A percentile compares a stretch with the other conserved stretches of the same genome.
These are phyloP conservation scores for Falco concolor DNA, from an alignment of 2,797 vertebrate genomes.

Conservation along the genomic window DNA sequence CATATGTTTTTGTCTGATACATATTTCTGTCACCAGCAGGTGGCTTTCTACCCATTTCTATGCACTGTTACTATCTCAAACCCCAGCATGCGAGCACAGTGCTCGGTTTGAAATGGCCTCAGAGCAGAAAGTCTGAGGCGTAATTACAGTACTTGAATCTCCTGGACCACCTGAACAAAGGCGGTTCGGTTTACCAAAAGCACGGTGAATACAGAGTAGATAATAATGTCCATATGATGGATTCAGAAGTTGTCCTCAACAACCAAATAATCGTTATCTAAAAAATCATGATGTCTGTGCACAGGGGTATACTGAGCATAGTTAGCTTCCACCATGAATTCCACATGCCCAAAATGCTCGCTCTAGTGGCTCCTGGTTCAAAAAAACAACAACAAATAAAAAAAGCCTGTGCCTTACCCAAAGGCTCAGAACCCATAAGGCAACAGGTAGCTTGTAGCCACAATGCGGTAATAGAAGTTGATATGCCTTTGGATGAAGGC, in stretches of 20 bases:
- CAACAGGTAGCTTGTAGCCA: neutral
- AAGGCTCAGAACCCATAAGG: neutral
- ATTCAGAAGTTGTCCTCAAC: neutral
- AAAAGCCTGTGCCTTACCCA: neutral
- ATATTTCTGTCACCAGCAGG: neutral
- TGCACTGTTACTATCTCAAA: neutral
- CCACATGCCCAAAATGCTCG: neutral
- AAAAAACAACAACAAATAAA: neutral
- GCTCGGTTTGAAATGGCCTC: neutral
- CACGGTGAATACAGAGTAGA: neutral
- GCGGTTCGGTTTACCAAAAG: neutral
- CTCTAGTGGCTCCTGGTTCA: neutral
- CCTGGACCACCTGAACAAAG: neutral
- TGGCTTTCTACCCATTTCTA: neutral
- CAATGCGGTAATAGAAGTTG: neutral
- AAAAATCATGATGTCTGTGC: neutral
- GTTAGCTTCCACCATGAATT: neutral
- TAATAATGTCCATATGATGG: neutral
- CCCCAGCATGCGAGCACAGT: neutral
- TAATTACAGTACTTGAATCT: neutral
- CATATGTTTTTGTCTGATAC: fast-evolving
- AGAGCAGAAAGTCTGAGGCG: neutral
- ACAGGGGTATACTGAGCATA: no score
- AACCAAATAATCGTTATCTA: neutral
- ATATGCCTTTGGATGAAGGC: neutral